A percentile compares a stretch with the other conserved stretches of the same genome.
Conservation (phyloP, 2,113 vertebrate species). For the Empidonax alnorum region DNA sequence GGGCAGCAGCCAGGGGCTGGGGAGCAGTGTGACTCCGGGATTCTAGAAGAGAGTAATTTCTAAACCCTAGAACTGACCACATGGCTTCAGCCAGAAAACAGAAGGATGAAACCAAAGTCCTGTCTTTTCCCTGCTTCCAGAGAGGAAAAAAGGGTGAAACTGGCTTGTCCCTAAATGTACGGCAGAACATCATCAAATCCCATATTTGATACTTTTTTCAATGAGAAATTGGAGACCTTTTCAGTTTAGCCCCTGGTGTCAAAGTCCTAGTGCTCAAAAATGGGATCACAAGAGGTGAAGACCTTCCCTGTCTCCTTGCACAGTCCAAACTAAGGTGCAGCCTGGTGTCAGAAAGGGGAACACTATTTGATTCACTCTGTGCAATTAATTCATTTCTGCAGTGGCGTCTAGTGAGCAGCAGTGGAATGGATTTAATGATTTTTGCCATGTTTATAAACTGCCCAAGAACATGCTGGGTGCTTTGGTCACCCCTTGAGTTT, state of each 20-base stretch:
- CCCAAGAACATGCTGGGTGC: background rate
- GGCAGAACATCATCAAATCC: background rate
- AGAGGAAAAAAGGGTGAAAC: background rate
- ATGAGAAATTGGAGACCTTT: background rate
- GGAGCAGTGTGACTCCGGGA: accelerated
- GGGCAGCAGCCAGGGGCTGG: background rate
- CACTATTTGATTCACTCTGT: background rate
- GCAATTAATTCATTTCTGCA: background rate
- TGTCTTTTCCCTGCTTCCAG: background rate
- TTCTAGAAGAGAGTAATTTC: background rate
- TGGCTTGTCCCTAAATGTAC: background rate
- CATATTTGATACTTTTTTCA: background rate
- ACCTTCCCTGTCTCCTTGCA: background rate
- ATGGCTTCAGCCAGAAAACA: background rate
- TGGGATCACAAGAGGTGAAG: background rate
- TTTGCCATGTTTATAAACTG: conserved; percentile 21
- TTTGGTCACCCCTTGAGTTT: background rate
- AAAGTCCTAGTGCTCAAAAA: background rate
- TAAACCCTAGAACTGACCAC: background rate
- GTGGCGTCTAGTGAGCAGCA: background rate
- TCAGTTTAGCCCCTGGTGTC: background rate
- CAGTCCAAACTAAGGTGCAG: background rate
- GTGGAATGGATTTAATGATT: conserved; percentile 12
- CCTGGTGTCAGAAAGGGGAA: background rate
- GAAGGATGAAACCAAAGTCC: background rate